Conservation (phyloP, 2,888 invertebrate genomes). For the Reticulitermes lucifugus region DNA sequence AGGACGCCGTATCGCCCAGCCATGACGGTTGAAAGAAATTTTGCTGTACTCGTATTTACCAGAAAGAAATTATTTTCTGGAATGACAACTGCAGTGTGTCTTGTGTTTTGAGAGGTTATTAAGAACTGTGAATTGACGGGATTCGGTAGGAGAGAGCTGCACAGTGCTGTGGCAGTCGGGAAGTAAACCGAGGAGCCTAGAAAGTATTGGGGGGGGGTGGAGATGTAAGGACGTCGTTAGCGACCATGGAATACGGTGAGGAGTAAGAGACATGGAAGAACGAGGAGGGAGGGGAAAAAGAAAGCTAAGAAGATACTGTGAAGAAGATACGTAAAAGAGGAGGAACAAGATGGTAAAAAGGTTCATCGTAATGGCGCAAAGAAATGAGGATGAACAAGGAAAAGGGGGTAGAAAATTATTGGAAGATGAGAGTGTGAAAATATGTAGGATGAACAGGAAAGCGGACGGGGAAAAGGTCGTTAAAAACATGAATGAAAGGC, state of each 20-base stretch:
- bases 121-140: not conserved
- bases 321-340: not conserved
- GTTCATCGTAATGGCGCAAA: no score
- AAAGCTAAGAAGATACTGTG: not conserved
- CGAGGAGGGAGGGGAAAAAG: not conserved
- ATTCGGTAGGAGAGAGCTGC: not conserved
- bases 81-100: no score
- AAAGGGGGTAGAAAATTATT: no score
- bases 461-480: no score
- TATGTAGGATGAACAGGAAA: no score
- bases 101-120: not conserved
- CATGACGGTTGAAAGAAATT: no score
- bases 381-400: no score
- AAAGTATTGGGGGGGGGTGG: not conserved
- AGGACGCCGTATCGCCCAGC: no score
- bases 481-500: no score
- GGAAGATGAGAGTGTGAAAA: no score
- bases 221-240: not conserved
- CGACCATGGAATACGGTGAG: not conserved
- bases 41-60: no score
- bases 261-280: not conserved
- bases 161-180: not conserved
- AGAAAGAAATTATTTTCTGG: no score
- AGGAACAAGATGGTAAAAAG: not conserved
- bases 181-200: not conserved